These are phyloP conservation scores for Peromyscus aztecus DNA, from an alignment of 2,797 vertebrate genomes.

Conservation along the genomic window DNA sequence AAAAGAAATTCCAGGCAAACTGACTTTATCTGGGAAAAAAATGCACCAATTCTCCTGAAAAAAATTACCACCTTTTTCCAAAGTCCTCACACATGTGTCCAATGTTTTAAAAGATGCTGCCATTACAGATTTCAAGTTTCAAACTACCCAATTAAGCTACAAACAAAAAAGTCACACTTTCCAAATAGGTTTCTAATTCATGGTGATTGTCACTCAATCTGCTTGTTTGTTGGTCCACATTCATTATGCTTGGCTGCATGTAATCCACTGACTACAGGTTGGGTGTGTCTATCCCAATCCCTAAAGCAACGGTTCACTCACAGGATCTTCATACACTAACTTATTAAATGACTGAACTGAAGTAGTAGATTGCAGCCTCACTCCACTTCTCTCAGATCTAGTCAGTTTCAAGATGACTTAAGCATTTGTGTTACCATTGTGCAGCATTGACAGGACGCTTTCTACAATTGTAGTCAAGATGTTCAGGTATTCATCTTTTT, in stretches of 20 bases:
- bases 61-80: neutral
- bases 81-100: neutral
- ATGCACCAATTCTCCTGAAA: neutral
- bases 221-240: neutral
- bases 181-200: too few species aligned
- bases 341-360: neutral
- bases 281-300: neutral
- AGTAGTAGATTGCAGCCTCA: too few species aligned
- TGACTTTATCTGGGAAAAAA: constrained; percentile 15
- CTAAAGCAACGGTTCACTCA: too few species aligned
- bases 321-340: neutral
- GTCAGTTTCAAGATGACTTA: neutral
- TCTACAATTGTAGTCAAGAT: neutral
- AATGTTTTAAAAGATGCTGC: neutral
- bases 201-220: too few species aligned
- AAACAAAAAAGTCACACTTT: neutral
- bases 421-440: neutral
- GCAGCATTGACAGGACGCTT: neutral
- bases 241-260: too few species aligned
- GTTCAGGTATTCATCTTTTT: neutral
- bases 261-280: neutral
- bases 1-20: neutral
- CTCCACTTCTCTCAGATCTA: neutral
- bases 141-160: neutral
- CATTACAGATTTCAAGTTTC: neutral